Conservation (phyloP, 2,888 invertebrate species). For the Thereva nobilitata region DNA sequence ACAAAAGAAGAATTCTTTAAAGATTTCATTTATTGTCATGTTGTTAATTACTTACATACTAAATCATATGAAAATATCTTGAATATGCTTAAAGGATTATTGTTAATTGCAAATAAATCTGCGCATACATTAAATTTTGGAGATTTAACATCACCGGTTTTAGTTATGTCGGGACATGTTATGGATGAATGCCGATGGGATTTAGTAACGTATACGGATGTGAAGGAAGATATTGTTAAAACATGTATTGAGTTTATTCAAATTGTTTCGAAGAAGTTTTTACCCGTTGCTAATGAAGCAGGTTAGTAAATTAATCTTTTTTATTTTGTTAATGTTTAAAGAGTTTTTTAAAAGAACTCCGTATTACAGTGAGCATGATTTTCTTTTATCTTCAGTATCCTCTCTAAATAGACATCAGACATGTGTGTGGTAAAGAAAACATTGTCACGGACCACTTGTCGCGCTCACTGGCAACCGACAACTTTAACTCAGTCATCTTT, state of each 20-base stretch:
- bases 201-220: slow-evolving; percentile 48
- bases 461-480: too few relatives aligned
- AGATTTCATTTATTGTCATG: slow-evolving; percentile 47
- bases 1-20: slow-evolving; percentile 48
- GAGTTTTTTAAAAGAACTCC: neutral
- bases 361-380: neutral
- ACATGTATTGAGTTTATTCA: slow-evolving; percentile 48
- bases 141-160: slow-evolving; percentile 49
- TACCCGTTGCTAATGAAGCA: slow-evolving; percentile 48
- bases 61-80: slow-evolving; percentile 42
- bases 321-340: neutral
- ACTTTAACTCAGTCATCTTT: too few relatives aligned
- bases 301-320: slow-evolving; percentile 42
- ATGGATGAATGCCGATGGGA: slow-evolving; percentile 53
- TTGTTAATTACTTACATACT: slow-evolving; percentile 46
- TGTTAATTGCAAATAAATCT: slow-evolving; percentile 45
- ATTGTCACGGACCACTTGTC: too few relatives aligned
- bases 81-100: slow-evolving; percentile 47
- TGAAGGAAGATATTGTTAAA: slow-evolving; percentile 48
- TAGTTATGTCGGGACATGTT: slow-evolving; percentile 50
- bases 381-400: neutral
- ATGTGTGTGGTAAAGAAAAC: too few relatives aligned
- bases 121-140: slow-evolving; percentile 45
- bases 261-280: slow-evolving; percentile 47
- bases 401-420: too few relatives aligned